Conservation (phyloP, 1,140 invertebrate genomes). For the Conus ventricosus region DNA sequence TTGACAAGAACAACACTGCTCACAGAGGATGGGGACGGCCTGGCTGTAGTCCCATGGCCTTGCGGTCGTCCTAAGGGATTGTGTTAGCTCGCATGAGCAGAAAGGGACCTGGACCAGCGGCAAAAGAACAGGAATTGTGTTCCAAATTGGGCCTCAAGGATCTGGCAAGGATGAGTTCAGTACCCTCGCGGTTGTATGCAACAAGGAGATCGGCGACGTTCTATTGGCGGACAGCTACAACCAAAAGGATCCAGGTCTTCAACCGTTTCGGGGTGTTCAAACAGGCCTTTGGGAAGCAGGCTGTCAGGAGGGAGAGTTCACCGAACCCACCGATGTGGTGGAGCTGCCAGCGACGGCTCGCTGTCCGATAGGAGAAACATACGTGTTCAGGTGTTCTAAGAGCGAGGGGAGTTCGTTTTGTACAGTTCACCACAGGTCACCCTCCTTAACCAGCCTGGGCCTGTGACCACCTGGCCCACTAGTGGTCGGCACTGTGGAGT, state of each 20-base stretch:
- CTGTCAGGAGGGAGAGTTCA: slow-evolving; percentile 57
- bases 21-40: slow-evolving; percentile 61
- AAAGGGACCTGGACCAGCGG: slow-evolving; percentile 51
- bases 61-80: slow-evolving; percentile 57
- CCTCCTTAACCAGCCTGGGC: slow-evolving; percentile 37
- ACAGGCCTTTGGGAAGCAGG: slow-evolving; percentile 58
- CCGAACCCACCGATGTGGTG: slow-evolving; percentile 64
- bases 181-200: slow-evolving; percentile 80
- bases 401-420: slow-evolving; percentile 30
- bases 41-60: slow-evolving; percentile 62
- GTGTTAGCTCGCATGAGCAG: slow-evolving; percentile 48
- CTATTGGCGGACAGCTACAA: slow-evolving; percentile 94
- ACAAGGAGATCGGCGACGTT: slow-evolving; percentile 84
- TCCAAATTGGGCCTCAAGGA: slow-evolving; percentile 62
- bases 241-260: slow-evolving; percentile 83
- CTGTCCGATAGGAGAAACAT: slow-evolving; percentile 96
- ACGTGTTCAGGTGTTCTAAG: slow-evolving; percentile 81
- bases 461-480: slow-evolving; percentile 24
- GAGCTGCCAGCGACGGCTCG: slow-evolving; percentile 76
- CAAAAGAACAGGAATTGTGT: too few relatives aligned
- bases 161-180: slow-evolving; percentile 61
- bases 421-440: neutral
- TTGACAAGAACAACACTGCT: slow-evolving; percentile 59
- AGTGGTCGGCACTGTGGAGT: neutral
- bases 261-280: slow-evolving; percentile 65